phyloP scores from a whole-genome alignment of 2,888 invertebrate species.

The Pristionchus arcanus region DNA sequence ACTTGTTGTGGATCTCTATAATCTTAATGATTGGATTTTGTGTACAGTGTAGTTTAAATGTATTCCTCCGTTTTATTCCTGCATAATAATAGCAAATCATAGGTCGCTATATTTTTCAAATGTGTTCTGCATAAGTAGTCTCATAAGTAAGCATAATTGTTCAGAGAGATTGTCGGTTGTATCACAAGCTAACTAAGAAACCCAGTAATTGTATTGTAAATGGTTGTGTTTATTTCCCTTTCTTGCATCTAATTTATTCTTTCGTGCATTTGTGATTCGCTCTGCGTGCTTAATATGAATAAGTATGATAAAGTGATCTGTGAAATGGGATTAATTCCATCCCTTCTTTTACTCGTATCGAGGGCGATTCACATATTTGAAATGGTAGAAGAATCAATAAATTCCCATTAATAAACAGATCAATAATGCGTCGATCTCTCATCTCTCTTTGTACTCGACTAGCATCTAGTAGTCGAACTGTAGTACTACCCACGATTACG shows the following conservation, averaged over 20 bases:
- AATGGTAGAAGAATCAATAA: not conserved
- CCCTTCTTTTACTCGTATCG: not conserved
- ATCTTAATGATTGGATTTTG: not conserved
- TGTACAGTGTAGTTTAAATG: conserved; percentile 36
- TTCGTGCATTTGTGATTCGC: conserved; percentile 12
- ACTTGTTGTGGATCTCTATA: conserved; percentile 32
- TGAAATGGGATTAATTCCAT: not conserved
- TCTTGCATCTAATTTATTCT: conserved; percentile 20
- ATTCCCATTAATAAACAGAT: not conserved
- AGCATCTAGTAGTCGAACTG: not conserved
- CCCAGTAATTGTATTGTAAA: not conserved
- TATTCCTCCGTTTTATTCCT: conserved; percentile 1
- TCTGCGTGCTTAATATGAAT: not conserved
- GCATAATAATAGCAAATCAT: conserved; percentile 8
- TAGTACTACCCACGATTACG: not conserved
- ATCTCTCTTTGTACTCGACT: conserved; percentile 34
- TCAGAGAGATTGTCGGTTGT: not conserved
- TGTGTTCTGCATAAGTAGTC: conserved; percentile 3
- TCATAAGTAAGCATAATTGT: conserved; percentile 2
- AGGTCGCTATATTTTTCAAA: conserved; percentile 22
- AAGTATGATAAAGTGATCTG: conserved; percentile 12
- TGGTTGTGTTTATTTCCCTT: conserved; percentile 20
- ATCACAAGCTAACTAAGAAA: conserved; percentile 16
- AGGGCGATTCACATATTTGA: conserved; percentile 13
- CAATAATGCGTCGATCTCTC: conserved; percentile 10